Conservation (phyloP, 2,113 vertebrate species). For the Agelaius tricolor region DNA sequence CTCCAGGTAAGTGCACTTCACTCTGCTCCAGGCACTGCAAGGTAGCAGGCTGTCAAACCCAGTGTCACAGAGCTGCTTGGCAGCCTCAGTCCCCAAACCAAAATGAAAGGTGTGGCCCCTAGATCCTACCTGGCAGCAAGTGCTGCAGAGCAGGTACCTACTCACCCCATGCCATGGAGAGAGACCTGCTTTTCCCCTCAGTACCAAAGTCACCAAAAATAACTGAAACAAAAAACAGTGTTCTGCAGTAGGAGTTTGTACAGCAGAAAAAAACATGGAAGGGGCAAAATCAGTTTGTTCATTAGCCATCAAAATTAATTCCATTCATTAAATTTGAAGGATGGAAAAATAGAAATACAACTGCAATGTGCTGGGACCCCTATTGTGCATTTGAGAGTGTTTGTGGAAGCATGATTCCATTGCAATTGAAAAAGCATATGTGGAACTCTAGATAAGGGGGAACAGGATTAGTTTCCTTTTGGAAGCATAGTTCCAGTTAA, state of each 20-base stretch:
- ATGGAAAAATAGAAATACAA: not conserved
- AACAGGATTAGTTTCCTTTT: not conserved
- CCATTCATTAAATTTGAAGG: not conserved
- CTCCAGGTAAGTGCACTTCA: not conserved
- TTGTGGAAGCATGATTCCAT: not conserved
- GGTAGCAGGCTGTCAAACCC: not conserved
- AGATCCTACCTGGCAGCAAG: not conserved
- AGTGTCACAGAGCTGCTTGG: not conserved
- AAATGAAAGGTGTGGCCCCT: not conserved
- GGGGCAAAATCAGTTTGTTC: not conserved
- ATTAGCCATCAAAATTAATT: not conserved
- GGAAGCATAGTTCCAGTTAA: not conserved
- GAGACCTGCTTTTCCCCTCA: not conserved
- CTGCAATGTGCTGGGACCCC: no score
- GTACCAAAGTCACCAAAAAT: not conserved
- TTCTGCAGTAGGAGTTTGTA: not conserved
- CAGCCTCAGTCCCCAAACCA: not conserved
- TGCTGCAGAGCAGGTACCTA: not conserved
- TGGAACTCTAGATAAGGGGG: not conserved
- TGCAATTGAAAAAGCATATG: not conserved
- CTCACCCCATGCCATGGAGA: fast-evolving
- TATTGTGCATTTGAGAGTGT: not conserved
- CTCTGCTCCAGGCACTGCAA: not conserved
- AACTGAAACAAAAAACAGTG: not conserved
- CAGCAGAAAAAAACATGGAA: fast-evolving